A percentile compares a stretch with the other conserved stretches of the same genome.
phyloP scores from a whole-genome alignment of 2,797 vertebrate species.

The Eidolon dupreanum region DNA sequence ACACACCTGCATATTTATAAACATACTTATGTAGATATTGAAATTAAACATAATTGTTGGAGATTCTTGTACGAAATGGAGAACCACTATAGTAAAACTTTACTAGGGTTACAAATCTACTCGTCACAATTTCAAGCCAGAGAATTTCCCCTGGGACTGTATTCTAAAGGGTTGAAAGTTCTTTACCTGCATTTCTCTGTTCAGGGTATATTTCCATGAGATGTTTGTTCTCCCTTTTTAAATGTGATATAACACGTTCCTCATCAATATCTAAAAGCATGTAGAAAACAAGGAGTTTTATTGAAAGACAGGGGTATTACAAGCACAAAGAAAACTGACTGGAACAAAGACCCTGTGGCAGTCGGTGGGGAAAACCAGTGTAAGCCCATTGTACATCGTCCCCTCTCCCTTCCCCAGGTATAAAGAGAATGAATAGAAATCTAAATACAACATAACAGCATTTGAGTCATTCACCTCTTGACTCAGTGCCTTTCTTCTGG shows the following conservation, averaged over 20 bases:
- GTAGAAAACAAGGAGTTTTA: not conserved
- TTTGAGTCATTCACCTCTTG: not conserved
- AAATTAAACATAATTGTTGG: not conserved
- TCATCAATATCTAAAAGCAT: not conserved
- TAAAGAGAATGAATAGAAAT: not conserved
- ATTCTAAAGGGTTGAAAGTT: not conserved
- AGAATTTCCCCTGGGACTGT: not conserved
- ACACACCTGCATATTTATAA: not conserved
- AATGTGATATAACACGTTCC: not conserved
- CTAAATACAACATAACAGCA: not conserved
- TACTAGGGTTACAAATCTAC: not conserved
- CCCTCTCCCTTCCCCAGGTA: not conserved
- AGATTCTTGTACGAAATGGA: not conserved
- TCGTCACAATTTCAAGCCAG: not conserved
- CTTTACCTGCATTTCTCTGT: not conserved
- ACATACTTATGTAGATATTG: not conserved
- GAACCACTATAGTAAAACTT: not conserved
- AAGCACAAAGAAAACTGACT: not conserved
- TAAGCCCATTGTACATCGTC: not conserved
- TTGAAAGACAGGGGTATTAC: not conserved
- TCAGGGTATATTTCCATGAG: not conserved
- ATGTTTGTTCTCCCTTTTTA: not conserved
- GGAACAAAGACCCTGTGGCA: not conserved
- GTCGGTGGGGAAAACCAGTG: accelerated
- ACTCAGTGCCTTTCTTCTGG: not conserved